These are phyloP conservation scores for Ashinkailepas kermadecensis DNA, from an alignment of 2,888 invertebrate species.

Conservation along the genomic window DNA sequence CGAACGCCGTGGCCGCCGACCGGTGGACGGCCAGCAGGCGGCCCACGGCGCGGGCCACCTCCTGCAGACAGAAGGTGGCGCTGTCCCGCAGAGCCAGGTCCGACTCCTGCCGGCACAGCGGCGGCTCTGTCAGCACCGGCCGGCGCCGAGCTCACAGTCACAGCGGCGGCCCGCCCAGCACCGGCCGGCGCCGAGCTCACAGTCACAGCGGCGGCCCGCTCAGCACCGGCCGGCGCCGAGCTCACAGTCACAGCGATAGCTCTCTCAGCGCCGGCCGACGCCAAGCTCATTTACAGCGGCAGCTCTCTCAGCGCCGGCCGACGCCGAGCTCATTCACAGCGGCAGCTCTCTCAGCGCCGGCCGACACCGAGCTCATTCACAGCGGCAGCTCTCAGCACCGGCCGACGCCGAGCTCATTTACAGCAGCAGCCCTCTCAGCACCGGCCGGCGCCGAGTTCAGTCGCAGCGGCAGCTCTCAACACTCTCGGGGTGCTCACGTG, in stretches of 20 bases:
- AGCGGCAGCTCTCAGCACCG: slow-evolving; percentile 19
- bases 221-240: too few relatives aligned
- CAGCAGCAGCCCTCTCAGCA: slow-evolving; percentile 17
- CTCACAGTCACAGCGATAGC: slow-evolving; percentile 22
- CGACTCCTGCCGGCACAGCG: slow-evolving; percentile 50
- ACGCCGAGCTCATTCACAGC: slow-evolving; percentile 10
- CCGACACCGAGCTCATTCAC: not conserved
- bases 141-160: not conserved
- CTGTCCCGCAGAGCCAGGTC: slow-evolving; percentile 76
- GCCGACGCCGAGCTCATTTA: not conserved
- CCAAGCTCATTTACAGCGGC: slow-evolving; percentile 20
- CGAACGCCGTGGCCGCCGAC: slow-evolving; percentile 56
- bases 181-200: too few relatives aligned
- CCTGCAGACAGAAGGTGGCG: slow-evolving; percentile 64
- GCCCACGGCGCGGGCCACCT: slow-evolving; percentile 57
- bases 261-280: too few relatives aligned
- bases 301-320: too few relatives aligned
- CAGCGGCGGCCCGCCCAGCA: slow-evolving; percentile 14
- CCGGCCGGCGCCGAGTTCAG: too few relatives aligned
- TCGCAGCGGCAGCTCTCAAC: too few relatives aligned
- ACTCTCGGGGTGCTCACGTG: too few relatives aligned
- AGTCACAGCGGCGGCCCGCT: slow-evolving; percentile 23
- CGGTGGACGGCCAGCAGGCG: slow-evolving; percentile 47
- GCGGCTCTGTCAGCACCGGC: not conserved
- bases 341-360: not conserved